phyloP scores from a whole-genome alignment of 2,113 vertebrate genomes.

The Solenodon paradoxus region DNA sequence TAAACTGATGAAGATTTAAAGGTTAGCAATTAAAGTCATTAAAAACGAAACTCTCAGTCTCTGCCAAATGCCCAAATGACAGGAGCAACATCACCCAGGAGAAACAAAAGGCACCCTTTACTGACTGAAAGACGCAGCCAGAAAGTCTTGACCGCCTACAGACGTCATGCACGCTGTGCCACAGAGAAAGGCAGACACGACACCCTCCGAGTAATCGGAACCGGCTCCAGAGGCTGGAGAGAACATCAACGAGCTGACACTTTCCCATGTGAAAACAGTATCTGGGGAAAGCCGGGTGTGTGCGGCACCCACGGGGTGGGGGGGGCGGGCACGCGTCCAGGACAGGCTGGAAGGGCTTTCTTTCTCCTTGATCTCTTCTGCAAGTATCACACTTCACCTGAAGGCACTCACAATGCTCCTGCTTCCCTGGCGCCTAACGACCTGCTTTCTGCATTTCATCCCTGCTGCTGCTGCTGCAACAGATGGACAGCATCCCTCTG shows the following conservation, averaged over 20 bases:
- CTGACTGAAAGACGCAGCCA: neutral
- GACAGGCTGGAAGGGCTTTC: no score
- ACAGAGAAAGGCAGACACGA: neutral
- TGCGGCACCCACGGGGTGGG: no score
- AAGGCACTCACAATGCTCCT: rapidly evolving
- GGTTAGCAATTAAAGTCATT: neutral
- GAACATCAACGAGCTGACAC: neutral
- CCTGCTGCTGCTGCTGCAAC: neutral
- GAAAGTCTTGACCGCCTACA: neutral
- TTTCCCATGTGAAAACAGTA: neutral
- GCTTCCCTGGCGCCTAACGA: rapidly evolving
- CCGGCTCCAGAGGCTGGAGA: neutral
- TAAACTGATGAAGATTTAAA: neutral
- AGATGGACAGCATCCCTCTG: neutral
- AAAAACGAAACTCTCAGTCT: neutral
- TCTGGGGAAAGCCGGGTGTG: neutral
- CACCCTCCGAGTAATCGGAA: neutral
- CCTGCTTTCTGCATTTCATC: neutral
- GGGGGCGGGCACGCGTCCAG: no score
- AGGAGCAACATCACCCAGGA: neutral
- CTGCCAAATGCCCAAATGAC: neutral
- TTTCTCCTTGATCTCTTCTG: neutral
- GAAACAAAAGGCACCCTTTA: neutral
- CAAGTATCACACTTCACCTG: no score
- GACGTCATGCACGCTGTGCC: neutral